Percentiles rank a stretch among this genome's conserved stretches.
phyloP scores from a whole-genome alignment of 2,888 invertebrate genomes.

The Netelia virgata region DNA sequence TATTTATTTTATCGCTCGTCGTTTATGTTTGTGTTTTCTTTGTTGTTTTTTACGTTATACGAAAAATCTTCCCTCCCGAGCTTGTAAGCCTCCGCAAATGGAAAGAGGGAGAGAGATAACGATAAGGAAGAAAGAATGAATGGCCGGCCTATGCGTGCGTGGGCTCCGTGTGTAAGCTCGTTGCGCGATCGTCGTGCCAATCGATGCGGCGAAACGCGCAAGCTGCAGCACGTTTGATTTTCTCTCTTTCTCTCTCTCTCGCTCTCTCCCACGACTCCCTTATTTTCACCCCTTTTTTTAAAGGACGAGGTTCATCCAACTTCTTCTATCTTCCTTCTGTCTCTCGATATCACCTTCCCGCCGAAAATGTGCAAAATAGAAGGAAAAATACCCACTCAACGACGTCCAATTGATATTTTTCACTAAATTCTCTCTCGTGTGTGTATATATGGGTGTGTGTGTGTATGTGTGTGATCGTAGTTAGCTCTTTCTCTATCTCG shows the following conservation, averaged over 20 bases:
- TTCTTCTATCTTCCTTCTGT: no score
- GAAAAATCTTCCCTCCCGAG: neutral
- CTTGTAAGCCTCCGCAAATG: neutral
- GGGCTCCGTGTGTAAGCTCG: neutral
- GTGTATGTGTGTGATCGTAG: no score
- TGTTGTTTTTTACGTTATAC: neutral
- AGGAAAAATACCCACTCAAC: no score
- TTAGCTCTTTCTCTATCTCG: neutral
- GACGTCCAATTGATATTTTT: no score
- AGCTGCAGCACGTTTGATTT: slow-evolving; percentile 52
- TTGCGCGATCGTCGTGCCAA: slow-evolving; percentile 51
- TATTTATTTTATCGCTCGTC: slow-evolving; percentile 12
- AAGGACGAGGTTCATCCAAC: no score
- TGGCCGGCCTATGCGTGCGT: slow-evolving; percentile 43
- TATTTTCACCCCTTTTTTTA: neutral
- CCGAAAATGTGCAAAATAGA: no score
- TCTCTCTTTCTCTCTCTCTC: neutral
- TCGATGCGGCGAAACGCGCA: slow-evolving; percentile 57
- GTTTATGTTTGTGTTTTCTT: slow-evolving; percentile 3
- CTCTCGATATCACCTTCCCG: no score
- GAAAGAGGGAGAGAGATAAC: slow-evolving; percentile 1
- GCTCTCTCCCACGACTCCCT: neutral
- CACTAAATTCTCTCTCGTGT: no score
- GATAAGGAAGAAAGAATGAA: slow-evolving; percentile 45
- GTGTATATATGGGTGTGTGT: no score